phyloP scores from a whole-genome alignment of 2,113 vertebrate species.

The Caracal caracal region DNA sequence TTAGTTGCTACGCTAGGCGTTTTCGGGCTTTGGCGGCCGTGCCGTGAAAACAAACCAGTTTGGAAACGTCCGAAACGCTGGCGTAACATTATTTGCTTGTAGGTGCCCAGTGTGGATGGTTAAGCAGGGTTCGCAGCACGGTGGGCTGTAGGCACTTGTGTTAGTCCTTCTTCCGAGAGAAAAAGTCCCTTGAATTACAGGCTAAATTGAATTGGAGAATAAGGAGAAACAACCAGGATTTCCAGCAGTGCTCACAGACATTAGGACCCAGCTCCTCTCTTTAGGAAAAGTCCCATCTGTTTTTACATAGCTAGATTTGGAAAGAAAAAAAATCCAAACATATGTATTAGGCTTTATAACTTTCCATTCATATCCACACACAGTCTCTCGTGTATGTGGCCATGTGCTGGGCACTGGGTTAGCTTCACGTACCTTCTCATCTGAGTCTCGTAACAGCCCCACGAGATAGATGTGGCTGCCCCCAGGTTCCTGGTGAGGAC shows the following conservation, averaged over 20 bases:
- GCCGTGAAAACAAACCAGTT: not conserved
- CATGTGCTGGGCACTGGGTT: not conserved
- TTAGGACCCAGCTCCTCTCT: not conserved
- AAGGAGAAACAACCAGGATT: not conserved
- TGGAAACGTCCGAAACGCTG: not conserved
- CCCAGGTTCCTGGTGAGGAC: not conserved
- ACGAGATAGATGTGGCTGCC: accelerated
- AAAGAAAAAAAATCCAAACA: not conserved
- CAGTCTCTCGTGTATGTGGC: not conserved
- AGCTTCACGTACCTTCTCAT: not conserved
- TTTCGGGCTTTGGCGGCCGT: not conserved
- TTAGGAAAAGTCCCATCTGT: not conserved
- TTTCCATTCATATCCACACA: not conserved
- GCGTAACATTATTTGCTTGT: not conserved
- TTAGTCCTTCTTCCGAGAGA: not conserved
- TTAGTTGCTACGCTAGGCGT: not conserved
- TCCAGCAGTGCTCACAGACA: not conserved
- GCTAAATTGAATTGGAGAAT: not conserved
- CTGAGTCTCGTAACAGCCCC: not conserved
- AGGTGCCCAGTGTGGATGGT: not conserved
- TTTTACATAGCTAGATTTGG: not conserved
- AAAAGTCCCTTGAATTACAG: not conserved
- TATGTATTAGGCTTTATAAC: not conserved
- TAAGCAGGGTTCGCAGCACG: not conserved
- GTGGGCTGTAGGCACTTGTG: not conserved